phyloP scores from a whole-genome alignment of 2,888 invertebrate genomes.

The Plagodis pulveraria region DNA sequence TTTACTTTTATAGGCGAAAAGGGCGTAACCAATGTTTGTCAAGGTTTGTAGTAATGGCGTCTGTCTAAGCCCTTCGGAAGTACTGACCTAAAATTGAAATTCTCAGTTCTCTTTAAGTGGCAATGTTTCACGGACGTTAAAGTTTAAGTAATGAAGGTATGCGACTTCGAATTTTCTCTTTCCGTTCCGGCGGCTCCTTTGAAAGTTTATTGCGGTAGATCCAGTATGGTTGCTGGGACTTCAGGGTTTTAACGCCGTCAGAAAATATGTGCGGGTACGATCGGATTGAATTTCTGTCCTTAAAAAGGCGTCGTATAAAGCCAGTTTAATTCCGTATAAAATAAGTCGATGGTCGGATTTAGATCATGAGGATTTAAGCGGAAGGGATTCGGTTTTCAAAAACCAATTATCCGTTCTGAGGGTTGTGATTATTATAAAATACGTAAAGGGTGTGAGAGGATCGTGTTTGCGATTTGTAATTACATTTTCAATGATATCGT shows the following conservation, averaged over 20 bases:
- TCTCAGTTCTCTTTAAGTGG: conserved; percentile 54
- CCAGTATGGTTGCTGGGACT: conserved; percentile 36
- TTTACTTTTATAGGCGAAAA: conserved; percentile 60
- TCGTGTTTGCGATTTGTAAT: background rate
- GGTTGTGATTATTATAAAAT: conserved; percentile 18
- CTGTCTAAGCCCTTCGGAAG: conserved; percentile 57
- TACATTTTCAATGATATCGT: background rate
- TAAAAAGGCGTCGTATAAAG: conserved; percentile 21
- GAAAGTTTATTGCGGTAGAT: conserved; percentile 52
- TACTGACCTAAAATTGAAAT: conserved; percentile 67
- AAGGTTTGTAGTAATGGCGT: conserved; percentile 55
- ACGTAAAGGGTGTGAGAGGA: conserved; percentile 7
- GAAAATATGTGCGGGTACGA: conserved; percentile 26
- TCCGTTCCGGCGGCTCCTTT: conserved; percentile 25
- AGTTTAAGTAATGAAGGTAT: conserved; percentile 59
- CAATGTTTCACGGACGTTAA: conserved; percentile 60
- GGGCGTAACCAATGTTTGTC: conserved; percentile 60
- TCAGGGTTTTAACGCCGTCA: conserved; percentile 25
- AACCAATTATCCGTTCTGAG: conserved; percentile 19
- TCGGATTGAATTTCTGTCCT: conserved; percentile 30
- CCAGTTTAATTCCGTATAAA: conserved; percentile 25
- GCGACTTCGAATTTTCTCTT: conserved; percentile 47
- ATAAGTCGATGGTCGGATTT: conserved; percentile 22
- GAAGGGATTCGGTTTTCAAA: conserved; percentile 19
- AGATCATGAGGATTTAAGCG: conserved; percentile 23